Evolutionary conservation across 2,888 invertebrate genomes (phyloP), one percentile per base, ranked within the genome.

Genomic region (Acanthosepion pharaonis): DNA sequence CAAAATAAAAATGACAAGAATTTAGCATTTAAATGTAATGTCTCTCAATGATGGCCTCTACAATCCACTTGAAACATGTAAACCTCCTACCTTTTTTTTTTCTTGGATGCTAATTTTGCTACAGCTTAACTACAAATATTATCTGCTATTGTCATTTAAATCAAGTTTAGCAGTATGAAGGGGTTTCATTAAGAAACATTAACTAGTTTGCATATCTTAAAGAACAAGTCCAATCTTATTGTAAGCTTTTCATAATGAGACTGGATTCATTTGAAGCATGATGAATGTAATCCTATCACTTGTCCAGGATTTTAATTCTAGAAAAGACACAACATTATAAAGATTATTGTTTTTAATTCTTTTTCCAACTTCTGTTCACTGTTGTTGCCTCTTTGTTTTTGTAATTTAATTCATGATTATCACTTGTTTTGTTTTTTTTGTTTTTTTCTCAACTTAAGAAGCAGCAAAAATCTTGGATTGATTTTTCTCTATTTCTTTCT

Each of bases 231-330:
- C 78, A 78, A 78, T 78, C 78, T 78, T 78, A 78, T n/a, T 78
- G 78, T 78, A 78, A n/a, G n/a, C n/a, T 33, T n/a, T 33, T 78
- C n/a, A 78, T 59, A 59, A 59, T 78, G 33, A 78, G 78, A n/a
- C 78, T 33, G n/a, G 78, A 78, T 78, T 78, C 78, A 78, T 78
- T 78, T 78, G n/a, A 78, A n/a, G 78, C n/a, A 78, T 78, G 78
- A 78, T 78, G 78, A 78, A 78, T 78, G n/a, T 78, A 78, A 78
- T 78, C 78, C 78, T 78, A 33, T 78, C 78, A 78, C 78, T 78
- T 78, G 78, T 78, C n/a, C 9, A 78, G 78, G 78, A 78, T n/a
- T 78, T 78, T 78, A 78, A 78, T 78, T 78, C 18, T n/a, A 11
- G n/a, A n/a, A 78, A 78, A 78, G n/a, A n/a, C n/a, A n/a, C n/a